Percentiles rank a stretch among this genome's conserved stretches.
Evolutionary conservation across 2,797 vertebrate genomes (phyloP).

Genomic region (Acanthopagrus latus): DNA sequence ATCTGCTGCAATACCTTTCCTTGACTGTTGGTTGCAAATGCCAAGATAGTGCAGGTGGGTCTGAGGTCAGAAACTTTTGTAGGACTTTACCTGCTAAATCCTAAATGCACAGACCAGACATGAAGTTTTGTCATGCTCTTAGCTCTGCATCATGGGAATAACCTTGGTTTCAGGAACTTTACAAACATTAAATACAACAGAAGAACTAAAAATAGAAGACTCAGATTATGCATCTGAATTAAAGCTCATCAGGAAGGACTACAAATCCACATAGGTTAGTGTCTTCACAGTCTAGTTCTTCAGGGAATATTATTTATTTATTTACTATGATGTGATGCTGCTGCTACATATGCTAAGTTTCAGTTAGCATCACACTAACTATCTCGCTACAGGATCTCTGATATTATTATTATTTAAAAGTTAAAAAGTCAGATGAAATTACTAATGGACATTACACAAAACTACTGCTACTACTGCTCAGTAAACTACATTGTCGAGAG

Average conservation of each 20-base stretch:
- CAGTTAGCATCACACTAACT: too few relatives aligned
- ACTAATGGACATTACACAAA: too few relatives aligned
- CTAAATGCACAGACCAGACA: neutral
- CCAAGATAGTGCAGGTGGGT: neutral
- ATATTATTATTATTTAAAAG: too few relatives aligned
- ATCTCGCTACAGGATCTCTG: too few relatives aligned
- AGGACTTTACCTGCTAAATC: neutral
- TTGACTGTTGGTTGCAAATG: neutral
- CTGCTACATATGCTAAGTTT: neutral
- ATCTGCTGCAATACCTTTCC: neutral
- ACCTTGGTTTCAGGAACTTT: neutral
- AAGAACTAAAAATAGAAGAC: neutral
- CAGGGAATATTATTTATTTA: too few relatives aligned
- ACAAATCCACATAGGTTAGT: neutral
- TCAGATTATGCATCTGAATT: neutral
- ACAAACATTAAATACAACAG: neutral
- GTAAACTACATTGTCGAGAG: too few relatives aligned
- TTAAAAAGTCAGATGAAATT: too few relatives aligned
- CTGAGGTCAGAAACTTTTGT: neutral
- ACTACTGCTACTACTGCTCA: too few relatives aligned
- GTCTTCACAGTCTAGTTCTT: too few relatives aligned
- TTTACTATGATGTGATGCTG: too few relatives aligned
- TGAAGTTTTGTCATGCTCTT: neutral
- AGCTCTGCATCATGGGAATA: neutral
- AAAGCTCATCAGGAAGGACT: neutral